A percentile compares a stretch with the other conserved stretches of the same genome.
Conservation (phyloP, 2,888 invertebrate species). For the Rhagonycha fulva region DNA sequence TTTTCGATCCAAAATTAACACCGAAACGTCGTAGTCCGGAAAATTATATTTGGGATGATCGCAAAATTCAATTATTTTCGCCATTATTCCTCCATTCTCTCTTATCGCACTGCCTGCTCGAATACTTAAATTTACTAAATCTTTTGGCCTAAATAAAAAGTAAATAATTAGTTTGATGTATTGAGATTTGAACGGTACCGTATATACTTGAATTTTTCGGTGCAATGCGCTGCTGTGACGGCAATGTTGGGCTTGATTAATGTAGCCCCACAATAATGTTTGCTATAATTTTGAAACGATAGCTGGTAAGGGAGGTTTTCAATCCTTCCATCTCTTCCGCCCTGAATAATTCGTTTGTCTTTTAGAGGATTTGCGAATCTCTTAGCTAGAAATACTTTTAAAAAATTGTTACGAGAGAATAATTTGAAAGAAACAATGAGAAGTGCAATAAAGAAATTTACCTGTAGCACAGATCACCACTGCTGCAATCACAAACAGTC, state of each 20-base stretch:
- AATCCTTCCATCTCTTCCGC: not conserved
- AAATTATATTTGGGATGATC: slow-evolving; percentile 1
- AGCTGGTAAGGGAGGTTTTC: slow-evolving; percentile 5
- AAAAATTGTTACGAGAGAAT: not conserved
- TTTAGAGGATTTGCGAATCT: not conserved
- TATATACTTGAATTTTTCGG: not conserved
- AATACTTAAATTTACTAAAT: not conserved
- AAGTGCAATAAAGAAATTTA: not conserved
- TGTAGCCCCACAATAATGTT: not conserved
- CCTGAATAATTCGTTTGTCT: not conserved
- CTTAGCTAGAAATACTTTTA: not conserved
- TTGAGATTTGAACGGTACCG: not conserved
- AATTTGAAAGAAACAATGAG: no score
- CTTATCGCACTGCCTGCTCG: slow-evolving; percentile 23
- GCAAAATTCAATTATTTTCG: not conserved
- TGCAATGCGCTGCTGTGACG: slow-evolving; percentile 12
- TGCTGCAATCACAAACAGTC: not conserved
- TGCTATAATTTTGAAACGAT: not conserved
- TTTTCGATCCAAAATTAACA: not conserved
- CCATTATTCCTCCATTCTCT: slow-evolving; percentile 22
- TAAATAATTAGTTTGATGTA: not conserved
- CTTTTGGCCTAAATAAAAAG: not conserved
- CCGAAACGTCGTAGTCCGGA: not conserved
- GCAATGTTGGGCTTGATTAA: slow-evolving; percentile 5
- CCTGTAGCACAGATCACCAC: not conserved